These are phyloP conservation scores for Tetrao urogallus DNA, from an alignment of 2,113 vertebrate genomes.

Conservation along the genomic window DNA sequence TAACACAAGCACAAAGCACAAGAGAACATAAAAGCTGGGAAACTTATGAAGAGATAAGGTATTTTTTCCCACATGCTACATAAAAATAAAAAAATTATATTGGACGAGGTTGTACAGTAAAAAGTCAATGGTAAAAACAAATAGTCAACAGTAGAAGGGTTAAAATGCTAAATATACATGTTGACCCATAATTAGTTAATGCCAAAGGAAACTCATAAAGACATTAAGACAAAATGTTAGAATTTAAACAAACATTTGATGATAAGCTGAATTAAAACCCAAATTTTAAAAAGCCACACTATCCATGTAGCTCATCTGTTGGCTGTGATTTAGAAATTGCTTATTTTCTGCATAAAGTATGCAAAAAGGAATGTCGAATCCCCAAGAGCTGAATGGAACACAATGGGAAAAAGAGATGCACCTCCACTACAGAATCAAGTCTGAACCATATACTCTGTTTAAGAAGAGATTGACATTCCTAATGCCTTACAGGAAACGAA, in stretches of 20 bases:
- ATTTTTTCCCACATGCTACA: neutral
- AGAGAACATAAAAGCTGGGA: neutral
- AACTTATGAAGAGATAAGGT: neutral
- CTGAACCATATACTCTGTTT: neutral
- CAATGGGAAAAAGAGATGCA: neutral
- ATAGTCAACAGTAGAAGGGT: neutral
- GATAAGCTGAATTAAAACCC: neutral
- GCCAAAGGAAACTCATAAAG: neutral
- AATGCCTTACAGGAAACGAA: neutral
- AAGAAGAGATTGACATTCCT: neutral
- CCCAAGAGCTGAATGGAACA: neutral
- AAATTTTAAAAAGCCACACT: neutral
- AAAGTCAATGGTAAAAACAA: neutral
- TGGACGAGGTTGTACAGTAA: neutral
- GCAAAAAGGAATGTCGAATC: neutral
- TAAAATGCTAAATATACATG: neutral
- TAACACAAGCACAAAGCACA: neutral
- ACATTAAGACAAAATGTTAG: neutral
- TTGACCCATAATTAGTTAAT: neutral
- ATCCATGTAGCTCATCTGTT: neutral
- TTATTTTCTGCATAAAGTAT: neutral
- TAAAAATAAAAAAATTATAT: neutral
- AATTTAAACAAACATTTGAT: neutral
- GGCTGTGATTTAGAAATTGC: neutral
- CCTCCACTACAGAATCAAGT: neutral